Conservation (phyloP, 2,113 vertebrate species). For the Hemibagrus wyckioides region DNA sequence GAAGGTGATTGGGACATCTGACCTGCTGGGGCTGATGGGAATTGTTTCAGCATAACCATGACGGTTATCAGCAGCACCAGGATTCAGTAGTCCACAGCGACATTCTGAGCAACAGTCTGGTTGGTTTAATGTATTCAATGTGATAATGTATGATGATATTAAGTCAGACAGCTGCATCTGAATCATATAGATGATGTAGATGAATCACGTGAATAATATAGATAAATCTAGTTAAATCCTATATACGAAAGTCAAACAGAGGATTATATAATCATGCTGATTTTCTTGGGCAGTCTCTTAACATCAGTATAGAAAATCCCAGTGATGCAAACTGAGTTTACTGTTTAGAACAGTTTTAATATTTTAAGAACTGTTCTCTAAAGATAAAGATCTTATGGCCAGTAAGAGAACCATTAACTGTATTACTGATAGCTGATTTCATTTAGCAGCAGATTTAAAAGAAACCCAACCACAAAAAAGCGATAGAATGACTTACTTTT, state of each 20-base stretch:
- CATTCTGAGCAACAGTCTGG: background rate
- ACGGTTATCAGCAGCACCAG: background rate
- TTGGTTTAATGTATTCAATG: background rate
- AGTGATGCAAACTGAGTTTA: background rate
- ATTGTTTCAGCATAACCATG: no score
- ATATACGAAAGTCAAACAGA: background rate
- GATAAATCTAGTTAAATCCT: background rate
- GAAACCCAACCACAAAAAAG: background rate
- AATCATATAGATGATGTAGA: background rate
- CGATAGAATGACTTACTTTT: background rate
- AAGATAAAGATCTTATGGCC: background rate
- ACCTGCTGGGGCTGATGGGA: no score
- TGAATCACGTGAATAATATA: background rate
- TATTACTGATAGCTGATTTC: background rate
- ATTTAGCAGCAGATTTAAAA: background rate
- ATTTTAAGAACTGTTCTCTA: background rate
- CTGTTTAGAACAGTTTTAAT: background rate
- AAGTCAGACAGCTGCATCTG: background rate
- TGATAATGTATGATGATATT: background rate
- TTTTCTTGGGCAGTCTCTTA: no score
- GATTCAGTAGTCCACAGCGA: background rate
- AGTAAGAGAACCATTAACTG: background rate
- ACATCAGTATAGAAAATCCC: background rate
- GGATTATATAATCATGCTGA: background rate
- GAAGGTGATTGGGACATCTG: no score